Base-by-base conservation (phyloP, 2,888 invertebrate species). In the Cremastobaeus sp. region DNA sequence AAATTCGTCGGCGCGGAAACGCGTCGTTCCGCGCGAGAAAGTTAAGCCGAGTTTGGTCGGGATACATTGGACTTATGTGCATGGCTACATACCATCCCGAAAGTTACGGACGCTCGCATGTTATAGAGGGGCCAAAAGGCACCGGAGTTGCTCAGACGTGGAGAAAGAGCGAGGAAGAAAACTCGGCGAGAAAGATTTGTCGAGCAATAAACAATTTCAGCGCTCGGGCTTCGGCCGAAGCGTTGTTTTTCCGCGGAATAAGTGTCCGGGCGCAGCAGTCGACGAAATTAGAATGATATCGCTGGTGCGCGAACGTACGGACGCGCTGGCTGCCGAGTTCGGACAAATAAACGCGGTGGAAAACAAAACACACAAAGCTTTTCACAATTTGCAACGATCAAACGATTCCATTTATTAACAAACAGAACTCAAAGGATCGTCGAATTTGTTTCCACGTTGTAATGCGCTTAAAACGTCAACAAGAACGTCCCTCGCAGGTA, bases 11-110 rank as follows among this genome's bases (percentile, higher is more conserved):
- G 70, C 76, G 74, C 71, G 72, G 76, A 74, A 76, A 64, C 73
- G 65, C 60, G 64, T 71, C 74, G 76, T 78, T 76, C 73, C 76
- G 57, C 76, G 76, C 77, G 78, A 74, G 79, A 81, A 81, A 75
- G 78, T 76, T 80, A 72, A 78, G 76, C 76, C 60, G 47, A 69
- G 65, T 50, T 76, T 65, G 74, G 68, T 72, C 62, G 60, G 55
- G 62, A 71, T 75, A 66, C 74, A 66, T 75, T 66, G 74, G 74
- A 71, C 74, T 71, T 75, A 71, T 66, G 70, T 52, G 66, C 62
- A 57, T 48, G 47, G 64, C 59, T 74, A 68, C 74, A 69, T 64
- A 74, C 69, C 59, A 65, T 59, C 65, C 47, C 65, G 39, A 59
- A 70, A 74, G 69, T 74, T 74, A 55, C 65, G 59, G 39, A 68